Evolutionary conservation across 2,888 invertebrate species (phyloP).

Genomic region (Drosophila sordidula): DNA sequence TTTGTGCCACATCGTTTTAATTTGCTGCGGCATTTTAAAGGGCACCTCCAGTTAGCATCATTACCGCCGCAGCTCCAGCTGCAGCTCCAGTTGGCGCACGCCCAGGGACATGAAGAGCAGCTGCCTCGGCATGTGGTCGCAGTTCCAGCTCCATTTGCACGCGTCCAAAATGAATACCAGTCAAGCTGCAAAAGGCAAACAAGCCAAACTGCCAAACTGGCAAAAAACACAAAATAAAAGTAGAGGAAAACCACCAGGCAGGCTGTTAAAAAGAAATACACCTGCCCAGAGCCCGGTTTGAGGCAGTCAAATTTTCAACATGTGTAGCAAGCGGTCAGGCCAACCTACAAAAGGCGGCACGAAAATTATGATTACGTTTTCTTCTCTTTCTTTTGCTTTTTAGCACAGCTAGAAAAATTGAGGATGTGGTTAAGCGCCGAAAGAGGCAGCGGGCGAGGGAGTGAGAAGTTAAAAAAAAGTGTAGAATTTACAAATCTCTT

Average conservation of each 20-base stretch:
- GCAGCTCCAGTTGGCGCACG: constrained; percentile 40
- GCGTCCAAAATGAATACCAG: constrained; percentile 61
- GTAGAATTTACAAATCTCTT: constrained; percentile 67
- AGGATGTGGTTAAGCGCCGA: constrained; percentile 68
- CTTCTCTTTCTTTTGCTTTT: constrained; percentile 37
- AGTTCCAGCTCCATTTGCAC: constrained; percentile 52
- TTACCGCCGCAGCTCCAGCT: constrained; percentile 24
- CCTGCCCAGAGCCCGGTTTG: constrained; percentile 52
- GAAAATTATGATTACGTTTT: constrained; percentile 61
- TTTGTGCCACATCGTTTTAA: constrained; percentile 20
- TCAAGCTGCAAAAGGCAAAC: constrained; percentile 68
- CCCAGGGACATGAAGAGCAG: constrained; percentile 47
- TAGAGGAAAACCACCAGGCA: constrained; percentile 29
- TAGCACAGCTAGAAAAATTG: constrained; percentile 71
- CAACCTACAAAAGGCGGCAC: constrained; percentile 52
- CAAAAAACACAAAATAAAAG: constrained; percentile 20
- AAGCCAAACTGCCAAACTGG: constrained; percentile 27
- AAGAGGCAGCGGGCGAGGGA: constrained; percentile 6
- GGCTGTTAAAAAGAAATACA: constrained; percentile 56
- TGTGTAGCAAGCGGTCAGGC: constrained; percentile 55
- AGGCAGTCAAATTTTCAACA: constrained; percentile 62
- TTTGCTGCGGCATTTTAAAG: constrained; percentile 4
- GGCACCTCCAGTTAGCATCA: constrained; percentile 29
- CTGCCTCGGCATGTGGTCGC: constrained; percentile 27
- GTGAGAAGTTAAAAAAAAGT: constrained; percentile 29